phyloP scores from a whole-genome alignment of 2,888 invertebrate genomes.

The Amphipoea lucens region DNA sequence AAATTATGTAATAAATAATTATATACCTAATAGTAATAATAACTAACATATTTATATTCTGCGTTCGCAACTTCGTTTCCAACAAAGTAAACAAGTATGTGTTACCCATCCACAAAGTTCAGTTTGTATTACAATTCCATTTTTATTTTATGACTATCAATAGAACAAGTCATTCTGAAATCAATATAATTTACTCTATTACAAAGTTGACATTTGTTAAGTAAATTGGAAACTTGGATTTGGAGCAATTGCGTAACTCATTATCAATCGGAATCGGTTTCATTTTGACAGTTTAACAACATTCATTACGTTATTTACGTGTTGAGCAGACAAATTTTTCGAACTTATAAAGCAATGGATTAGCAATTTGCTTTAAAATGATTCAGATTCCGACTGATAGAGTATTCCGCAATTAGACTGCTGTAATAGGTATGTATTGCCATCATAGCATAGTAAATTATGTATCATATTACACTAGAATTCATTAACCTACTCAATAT shows the following conservation, averaged over 20 bases:
- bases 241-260: neutral
- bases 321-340: too few relatives aligned
- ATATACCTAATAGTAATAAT: too few relatives aligned
- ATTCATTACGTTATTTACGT: too few relatives aligned
- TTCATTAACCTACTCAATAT: conserved; percentile 29
- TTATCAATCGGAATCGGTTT: too few relatives aligned
- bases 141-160: neutral
- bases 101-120: neutral
- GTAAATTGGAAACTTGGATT: neutral
- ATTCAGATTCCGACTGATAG: too few relatives aligned
- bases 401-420: too few relatives aligned
- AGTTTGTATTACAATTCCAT: neutral
- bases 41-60: neutral
- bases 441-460: neutral
- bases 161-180: neutral
- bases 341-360: too few relatives aligned
- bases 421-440: neutral
- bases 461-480: conserved; percentile 1
- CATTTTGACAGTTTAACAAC: too few relatives aligned
- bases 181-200: neutral
- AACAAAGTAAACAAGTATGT: neutral
- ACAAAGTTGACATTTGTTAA: too few relatives aligned
- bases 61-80: neutral
- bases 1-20: too few relatives aligned
- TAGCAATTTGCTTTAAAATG: too few relatives aligned